Percentiles rank a stretch among this genome's conserved stretches.
Evolutionary conservation across 2,888 invertebrate species (phyloP).

Genomic region (Eilema caniola): DNA sequence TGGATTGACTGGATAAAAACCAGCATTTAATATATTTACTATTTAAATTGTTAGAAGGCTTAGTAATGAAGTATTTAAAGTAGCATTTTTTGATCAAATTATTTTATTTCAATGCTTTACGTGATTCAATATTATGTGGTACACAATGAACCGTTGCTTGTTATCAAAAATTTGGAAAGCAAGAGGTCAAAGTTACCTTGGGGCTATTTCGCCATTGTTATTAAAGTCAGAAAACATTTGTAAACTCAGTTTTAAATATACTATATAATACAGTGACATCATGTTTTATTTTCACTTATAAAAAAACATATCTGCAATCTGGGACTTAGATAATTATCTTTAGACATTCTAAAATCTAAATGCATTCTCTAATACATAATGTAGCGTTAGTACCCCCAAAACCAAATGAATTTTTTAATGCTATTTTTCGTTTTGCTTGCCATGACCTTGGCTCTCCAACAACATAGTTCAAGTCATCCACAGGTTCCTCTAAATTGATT

Average conservation of each 20-base stretch:
- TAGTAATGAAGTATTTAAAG: conserved; percentile 80
- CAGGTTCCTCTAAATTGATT: conserved; percentile 92
- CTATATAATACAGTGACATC: conserved; percentile 76
- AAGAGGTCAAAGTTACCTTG: conserved; percentile 72
- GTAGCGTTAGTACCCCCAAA: conserved; percentile 99
- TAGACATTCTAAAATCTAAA: conserved; percentile 32
- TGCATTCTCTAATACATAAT: conserved; percentile 87
- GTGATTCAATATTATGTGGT: conserved; percentile 80
- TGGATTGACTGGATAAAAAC: conserved; percentile 75
- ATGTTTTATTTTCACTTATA: conserved; percentile 56
- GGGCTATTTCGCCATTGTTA: conserved; percentile 78
- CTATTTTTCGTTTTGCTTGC: conserved; percentile 88
- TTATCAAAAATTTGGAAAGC: conserved; percentile 71
- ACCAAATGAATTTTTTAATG: conserved; percentile 98
- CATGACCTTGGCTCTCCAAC: conserved; percentile 87
- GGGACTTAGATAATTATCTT: not conserved
- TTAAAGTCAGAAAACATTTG: conserved; percentile 80
- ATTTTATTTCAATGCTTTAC: conserved; percentile 82
- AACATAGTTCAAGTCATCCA: conserved; percentile 91
- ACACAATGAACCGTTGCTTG: conserved; percentile 76
- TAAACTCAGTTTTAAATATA: conserved; percentile 86
- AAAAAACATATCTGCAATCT: conserved; percentile 7
- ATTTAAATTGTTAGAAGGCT: conserved; percentile 82
- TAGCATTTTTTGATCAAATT: conserved; percentile 84
- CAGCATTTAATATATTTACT: conserved; percentile 85